Percentiles rank a stretch among this genome's conserved stretches.
These are phyloP conservation scores for Enteromius thamalakanensis DNA, from an alignment of 2,797 vertebrate genomes.

Conservation along the genomic window DNA sequence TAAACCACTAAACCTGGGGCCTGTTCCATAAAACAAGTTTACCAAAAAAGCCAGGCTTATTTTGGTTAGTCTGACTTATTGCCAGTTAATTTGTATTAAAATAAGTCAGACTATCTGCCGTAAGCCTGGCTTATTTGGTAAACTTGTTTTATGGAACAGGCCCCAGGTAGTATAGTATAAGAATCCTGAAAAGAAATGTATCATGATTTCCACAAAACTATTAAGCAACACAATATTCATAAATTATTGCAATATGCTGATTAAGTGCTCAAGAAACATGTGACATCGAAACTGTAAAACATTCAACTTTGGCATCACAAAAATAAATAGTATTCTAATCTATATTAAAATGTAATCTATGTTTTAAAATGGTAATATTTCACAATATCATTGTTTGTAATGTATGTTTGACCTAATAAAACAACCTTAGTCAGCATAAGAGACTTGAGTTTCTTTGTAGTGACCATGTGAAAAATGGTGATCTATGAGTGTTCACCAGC, in stretches of 20 bases:
- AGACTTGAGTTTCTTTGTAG: constrained; percentile 7
- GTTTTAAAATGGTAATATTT: neutral
- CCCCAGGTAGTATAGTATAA: neutral
- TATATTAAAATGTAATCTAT: neutral
- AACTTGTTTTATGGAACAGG: too few relatives aligned
- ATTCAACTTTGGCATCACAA: too few relatives aligned
- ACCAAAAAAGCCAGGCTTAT: too few relatives aligned
- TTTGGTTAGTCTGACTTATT: too few relatives aligned
- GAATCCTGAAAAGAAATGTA: neutral
- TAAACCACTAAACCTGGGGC: neutral
- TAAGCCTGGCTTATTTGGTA: too few relatives aligned
- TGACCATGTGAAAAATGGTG: constrained; percentile 15
- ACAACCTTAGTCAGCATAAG: neutral
- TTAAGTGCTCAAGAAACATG: too few relatives aligned
- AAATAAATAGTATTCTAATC: neutral
- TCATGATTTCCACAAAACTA: neutral
- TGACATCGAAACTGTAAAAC: too few relatives aligned
- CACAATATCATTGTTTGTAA: neutral
- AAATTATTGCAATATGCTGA: too few relatives aligned
- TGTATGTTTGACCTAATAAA: neutral
- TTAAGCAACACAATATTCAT: neutral
- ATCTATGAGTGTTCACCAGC: constrained; percentile 36
- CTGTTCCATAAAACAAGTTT: too few relatives aligned
- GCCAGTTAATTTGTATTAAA: too few relatives aligned
- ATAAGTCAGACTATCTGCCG: too few relatives aligned